Percentiles rank a stretch among this genome's conserved stretches.
phyloP scores from a whole-genome alignment of 2,797 vertebrate genomes.

The Astyanax mexicanus region DNA sequence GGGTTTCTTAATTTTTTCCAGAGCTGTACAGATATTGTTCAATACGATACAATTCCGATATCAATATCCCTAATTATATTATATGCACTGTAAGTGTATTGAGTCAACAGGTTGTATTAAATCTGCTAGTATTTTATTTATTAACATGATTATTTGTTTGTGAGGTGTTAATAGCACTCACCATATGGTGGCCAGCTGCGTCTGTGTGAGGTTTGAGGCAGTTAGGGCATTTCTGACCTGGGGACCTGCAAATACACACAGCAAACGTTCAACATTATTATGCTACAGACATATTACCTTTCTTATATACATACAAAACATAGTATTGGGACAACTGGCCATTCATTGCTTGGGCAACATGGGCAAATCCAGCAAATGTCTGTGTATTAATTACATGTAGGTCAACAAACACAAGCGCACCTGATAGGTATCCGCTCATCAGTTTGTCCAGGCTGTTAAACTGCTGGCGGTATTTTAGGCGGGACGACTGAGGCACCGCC shows the following conservation, averaged over 20 bases:
- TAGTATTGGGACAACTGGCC: too few relatives aligned
- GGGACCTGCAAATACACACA: constrained; percentile 80
- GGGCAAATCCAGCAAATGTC: too few relatives aligned
- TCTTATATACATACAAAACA: constrained; percentile 8
- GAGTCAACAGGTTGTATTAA: too few relatives aligned
- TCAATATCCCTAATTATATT: too few relatives aligned
- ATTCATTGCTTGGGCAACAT: too few relatives aligned
- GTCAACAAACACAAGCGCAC: constrained; percentile 65
- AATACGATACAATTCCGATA: too few relatives aligned
- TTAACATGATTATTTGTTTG: neutral
- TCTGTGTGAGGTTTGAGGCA: constrained; percentile 93
- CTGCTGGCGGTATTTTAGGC: constrained; percentile 95
- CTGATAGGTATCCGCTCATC: constrained; percentile 94
- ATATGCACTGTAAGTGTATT: too few relatives aligned
- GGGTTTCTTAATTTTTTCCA: too few relatives aligned
- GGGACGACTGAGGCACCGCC: constrained; percentile 93
- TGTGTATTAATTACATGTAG: too few relatives aligned
- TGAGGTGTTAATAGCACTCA: constrained; percentile 72
- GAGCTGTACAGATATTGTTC: too few relatives aligned
- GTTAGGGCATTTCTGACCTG: constrained; percentile 94
- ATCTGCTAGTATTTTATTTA: too few relatives aligned
- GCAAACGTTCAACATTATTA: constrained; percentile 1
- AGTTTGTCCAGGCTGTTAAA: constrained; percentile 96
- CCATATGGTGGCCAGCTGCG: constrained; percentile 98
- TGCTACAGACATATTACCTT: too few relatives aligned